phyloP scores from a whole-genome alignment of 2,113 vertebrate species.

The Hippocampus comes region DNA sequence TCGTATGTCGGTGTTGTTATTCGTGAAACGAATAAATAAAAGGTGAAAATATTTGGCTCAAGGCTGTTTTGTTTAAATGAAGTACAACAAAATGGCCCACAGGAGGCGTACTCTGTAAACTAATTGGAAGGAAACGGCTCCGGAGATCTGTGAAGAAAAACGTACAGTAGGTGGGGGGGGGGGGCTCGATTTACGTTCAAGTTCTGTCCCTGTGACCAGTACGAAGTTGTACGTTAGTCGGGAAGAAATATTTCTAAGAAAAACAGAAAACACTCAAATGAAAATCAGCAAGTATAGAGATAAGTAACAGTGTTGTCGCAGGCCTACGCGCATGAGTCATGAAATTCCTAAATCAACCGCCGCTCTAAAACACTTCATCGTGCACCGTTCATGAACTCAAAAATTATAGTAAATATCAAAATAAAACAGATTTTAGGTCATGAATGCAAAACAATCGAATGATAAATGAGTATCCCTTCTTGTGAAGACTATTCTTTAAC shows the following conservation, averaged over 20 bases:
- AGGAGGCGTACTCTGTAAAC: constrained; percentile 48
- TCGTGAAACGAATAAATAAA: not conserved
- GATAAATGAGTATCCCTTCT: not conserved
- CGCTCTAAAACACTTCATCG: not conserved
- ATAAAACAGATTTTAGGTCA: not conserved
- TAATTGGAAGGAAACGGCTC: not conserved
- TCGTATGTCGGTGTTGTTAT: not conserved
- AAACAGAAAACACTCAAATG: not conserved
- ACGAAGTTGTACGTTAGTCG: not conserved
- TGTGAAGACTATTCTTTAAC: not conserved
- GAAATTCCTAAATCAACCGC: not conserved
- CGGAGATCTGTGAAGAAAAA: not conserved
- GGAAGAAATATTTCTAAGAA: not conserved
- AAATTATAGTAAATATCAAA: not conserved
- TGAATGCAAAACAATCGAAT: not conserved
- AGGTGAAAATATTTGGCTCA: not conserved
- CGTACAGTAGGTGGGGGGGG: too few species aligned
- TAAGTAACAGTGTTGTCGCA: not conserved
- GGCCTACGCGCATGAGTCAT: not conserved
- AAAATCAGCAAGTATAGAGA: not conserved
- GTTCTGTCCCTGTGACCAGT: not conserved
- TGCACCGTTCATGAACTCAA: not conserved
- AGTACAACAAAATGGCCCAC: constrained; percentile 30
- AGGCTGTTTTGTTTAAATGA: not conserved
- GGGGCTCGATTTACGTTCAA: not conserved